These are phyloP conservation scores for Phyllotis vaccarum DNA, from an alignment of 2,797 vertebrate species.

Conservation along the genomic window DNA sequence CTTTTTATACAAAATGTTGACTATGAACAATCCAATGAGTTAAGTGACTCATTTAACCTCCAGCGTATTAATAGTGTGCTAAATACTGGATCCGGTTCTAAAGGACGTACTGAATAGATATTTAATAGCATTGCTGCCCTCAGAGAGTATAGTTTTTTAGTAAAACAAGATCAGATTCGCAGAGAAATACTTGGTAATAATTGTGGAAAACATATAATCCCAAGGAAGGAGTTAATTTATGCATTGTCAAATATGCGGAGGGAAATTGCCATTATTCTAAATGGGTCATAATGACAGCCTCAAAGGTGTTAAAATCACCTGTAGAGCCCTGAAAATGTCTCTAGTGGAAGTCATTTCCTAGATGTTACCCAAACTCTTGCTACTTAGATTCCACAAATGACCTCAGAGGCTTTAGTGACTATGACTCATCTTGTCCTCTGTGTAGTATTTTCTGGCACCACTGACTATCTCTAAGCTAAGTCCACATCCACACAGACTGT, in stretches of 20 bases:
- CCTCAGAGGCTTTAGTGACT: conserved; percentile 74
- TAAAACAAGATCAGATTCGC: conserved; percentile 28
- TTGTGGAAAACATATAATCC: conserved; percentile 59
- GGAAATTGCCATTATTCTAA: conserved; percentile 80
- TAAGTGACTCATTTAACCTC: not conserved
- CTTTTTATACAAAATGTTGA: conserved; percentile 37
- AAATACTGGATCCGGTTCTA: not conserved
- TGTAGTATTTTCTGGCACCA: conserved; percentile 67
- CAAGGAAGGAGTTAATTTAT: conserved; percentile 77
- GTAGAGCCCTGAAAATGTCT: conserved; percentile 75
- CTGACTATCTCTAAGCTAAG: conserved; percentile 73
- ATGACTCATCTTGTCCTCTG: conserved; percentile 71
- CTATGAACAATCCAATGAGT: not conserved
- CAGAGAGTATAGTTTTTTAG: conserved; percentile 62
- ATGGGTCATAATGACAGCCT: conserved; percentile 72
- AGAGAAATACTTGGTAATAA: conserved; percentile 57
- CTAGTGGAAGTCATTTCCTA: conserved; percentile 80
- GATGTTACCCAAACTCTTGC: conserved; percentile 67
- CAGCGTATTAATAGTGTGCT: conserved; percentile 5
- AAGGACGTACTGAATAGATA: not conserved
- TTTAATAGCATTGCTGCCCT: conserved; percentile 45
- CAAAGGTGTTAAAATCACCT: conserved; percentile 81
- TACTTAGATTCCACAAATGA: conserved; percentile 68
- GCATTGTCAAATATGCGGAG: conserved; percentile 82
- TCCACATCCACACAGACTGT: conserved; percentile 67